A percentile compares a stretch with the other conserved stretches of the same genome.
Conservation (phyloP, 1,140 invertebrate species). For the Microplitis mediator region DNA sequence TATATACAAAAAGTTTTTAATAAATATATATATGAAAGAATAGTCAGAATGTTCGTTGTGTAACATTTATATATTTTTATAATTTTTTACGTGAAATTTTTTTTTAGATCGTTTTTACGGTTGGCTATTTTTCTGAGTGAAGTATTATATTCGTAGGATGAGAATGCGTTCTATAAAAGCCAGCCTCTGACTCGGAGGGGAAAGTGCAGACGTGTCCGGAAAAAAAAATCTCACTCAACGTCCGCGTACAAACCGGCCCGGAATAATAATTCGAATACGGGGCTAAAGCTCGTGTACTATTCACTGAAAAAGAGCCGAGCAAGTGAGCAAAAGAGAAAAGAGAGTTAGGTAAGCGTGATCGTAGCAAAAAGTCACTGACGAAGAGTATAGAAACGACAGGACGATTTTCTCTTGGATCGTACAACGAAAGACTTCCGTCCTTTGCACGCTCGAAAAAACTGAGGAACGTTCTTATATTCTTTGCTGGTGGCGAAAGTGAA, state of each 20-base stretch:
- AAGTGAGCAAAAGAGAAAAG: not conserved
- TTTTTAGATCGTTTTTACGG: not conserved
- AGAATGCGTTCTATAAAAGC: constrained; percentile 4
- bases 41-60: not conserved
- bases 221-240: constrained; percentile 20
- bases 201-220: constrained; percentile 20
- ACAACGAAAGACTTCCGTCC: not conserved
- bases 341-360: too few species aligned
- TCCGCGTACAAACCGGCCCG: not conserved
- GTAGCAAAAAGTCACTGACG: too few species aligned
- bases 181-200: not conserved
- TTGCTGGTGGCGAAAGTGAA: not conserved
- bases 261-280: constrained; percentile 20
- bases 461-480: not conserved
- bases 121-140: constrained; percentile 6
- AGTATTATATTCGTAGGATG: not conserved
- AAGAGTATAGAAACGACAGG: not conserved
- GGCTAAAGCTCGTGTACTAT: not conserved
- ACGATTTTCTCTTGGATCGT: constrained; percentile 1
- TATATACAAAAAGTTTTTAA: not conserved
- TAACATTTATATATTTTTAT: not conserved
- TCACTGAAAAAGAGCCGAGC: not conserved
- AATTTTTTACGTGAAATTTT: not conserved
- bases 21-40: not conserved
- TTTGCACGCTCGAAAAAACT: not conserved